phyloP scores from a whole-genome alignment of 2,113 vertebrate genomes.

The Aegotheles bennettii region DNA sequence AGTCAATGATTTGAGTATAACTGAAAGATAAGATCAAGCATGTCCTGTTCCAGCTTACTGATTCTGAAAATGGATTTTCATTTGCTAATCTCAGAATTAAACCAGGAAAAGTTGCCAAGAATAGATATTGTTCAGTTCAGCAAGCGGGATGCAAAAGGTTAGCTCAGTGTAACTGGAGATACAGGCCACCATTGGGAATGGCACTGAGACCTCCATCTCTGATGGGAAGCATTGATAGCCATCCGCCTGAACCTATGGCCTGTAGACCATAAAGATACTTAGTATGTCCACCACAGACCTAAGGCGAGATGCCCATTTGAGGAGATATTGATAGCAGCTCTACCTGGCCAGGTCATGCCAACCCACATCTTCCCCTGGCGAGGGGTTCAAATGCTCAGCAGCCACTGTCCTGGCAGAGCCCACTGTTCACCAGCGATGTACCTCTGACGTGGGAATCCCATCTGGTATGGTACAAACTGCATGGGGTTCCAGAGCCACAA shows the following conservation, averaged over 20 bases:
- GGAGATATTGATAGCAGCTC: rapidly evolving
- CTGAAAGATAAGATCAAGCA: not conserved
- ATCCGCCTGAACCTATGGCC: not conserved
- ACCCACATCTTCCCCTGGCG: not conserved
- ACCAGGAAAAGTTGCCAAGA: not conserved
- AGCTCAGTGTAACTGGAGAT: not conserved
- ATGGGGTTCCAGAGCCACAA: not conserved
- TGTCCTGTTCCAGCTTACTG: not conserved
- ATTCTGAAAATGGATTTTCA: not conserved
- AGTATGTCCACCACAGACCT: rapidly evolving
- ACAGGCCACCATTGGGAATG: rapidly evolving
- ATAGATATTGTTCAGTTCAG: not conserved
- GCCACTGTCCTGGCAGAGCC: rapidly evolving
- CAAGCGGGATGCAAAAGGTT: not conserved
- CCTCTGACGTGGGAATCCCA: rapidly evolving
- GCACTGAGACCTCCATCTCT: not conserved
- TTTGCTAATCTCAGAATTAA: not conserved
- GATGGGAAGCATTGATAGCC: not conserved
- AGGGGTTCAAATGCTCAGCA: not conserved
- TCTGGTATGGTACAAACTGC: rapidly evolving
- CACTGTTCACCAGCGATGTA: rapidly evolving
- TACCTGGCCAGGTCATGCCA: rapidly evolving
- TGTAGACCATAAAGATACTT: rapidly evolving
- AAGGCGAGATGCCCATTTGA: not conserved
- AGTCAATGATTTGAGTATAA: not conserved